Evolutionary conservation across 2,888 invertebrate species (phyloP).

Genomic region (Choreutis nemorana): DNA sequence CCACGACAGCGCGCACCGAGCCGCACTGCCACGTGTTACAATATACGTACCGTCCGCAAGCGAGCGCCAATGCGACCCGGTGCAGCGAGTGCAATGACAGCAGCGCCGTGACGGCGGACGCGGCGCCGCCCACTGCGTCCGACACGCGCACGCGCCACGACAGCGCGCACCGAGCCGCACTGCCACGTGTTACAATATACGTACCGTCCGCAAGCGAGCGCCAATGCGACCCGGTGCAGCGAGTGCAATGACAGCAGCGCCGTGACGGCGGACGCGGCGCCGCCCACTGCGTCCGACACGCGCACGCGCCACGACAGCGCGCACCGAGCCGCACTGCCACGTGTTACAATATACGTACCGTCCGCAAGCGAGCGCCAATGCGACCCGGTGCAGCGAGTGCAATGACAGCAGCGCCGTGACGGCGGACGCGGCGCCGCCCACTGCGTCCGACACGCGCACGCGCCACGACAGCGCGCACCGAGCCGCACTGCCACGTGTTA

Average conservation of each 20-base stretch:
- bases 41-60: constrained; percentile 73
- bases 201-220: constrained; percentile 76
- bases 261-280: constrained; percentile 70
- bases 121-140: constrained; percentile 71
- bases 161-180: constrained; percentile 28
- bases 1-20: no score
- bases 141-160: constrained; percentile 32
- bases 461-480: constrained; percentile 34
- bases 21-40: no score
- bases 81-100: constrained; percentile 71
- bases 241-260: constrained; percentile 72
- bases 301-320: constrained; percentile 30
- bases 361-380: constrained; percentile 81
- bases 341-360: no score
- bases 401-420: constrained; percentile 75
- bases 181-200: no score
- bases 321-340: constrained; percentile 28
- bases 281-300: constrained; percentile 68
- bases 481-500: constrained; percentile 26
- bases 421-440: constrained; percentile 73
- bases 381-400: constrained; percentile 75
- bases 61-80: constrained; percentile 82
- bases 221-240: constrained; percentile 80
- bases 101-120: constrained; percentile 72
- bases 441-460: constrained; percentile 39